Conservation (phyloP, 2,797 vertebrate species). For the Gobio occitaniae region DNA sequence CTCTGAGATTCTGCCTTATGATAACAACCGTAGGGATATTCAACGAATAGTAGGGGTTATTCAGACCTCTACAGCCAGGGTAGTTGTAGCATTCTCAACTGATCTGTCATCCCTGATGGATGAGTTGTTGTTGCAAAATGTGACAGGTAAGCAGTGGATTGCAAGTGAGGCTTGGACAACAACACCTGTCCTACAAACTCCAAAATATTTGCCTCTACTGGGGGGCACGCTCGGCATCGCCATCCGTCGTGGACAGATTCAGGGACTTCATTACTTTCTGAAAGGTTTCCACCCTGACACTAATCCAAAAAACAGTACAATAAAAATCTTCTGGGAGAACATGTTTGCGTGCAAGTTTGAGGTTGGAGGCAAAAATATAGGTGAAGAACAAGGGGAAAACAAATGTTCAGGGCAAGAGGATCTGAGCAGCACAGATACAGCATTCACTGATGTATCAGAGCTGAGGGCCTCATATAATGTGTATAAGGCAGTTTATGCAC, state of each 20-base stretch:
- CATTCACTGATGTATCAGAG: slow-evolving; percentile 65
- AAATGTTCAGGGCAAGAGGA: slow-evolving; percentile 55
- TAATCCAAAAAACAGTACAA: slow-evolving; percentile 9
- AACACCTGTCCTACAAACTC: slow-evolving; percentile 9
- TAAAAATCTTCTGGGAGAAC: slow-evolving; percentile 9
- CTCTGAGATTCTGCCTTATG: slow-evolving; percentile 65
- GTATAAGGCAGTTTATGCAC: slow-evolving; percentile 72
- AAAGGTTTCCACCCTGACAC: slow-evolving; percentile 29
- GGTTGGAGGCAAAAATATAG: background rate
- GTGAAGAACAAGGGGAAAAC: slow-evolving; percentile 39
- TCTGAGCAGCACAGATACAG: slow-evolving; percentile 58
- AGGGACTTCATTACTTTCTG: slow-evolving; percentile 66
- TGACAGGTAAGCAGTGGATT: slow-evolving; percentile 20
- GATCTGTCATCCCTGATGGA: slow-evolving; percentile 49
- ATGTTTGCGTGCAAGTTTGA: slow-evolving; percentile 9
- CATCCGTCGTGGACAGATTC: slow-evolving; percentile 70
- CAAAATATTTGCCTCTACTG: slow-evolving; percentile 18
- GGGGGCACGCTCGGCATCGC: slow-evolving; percentile 56
- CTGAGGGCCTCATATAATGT: slow-evolving; percentile 56
- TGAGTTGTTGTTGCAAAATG: slow-evolving; percentile 52
- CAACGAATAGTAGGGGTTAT: slow-evolving; percentile 42
- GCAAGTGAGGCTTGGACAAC: slow-evolving; percentile 38
- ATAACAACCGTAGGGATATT: slow-evolving; percentile 46
- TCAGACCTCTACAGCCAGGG: slow-evolving; percentile 43
- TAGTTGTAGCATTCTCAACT: slow-evolving; percentile 50